Conservation (phyloP, 2,113 vertebrate genomes). For the Notarius quadriscutis region DNA sequence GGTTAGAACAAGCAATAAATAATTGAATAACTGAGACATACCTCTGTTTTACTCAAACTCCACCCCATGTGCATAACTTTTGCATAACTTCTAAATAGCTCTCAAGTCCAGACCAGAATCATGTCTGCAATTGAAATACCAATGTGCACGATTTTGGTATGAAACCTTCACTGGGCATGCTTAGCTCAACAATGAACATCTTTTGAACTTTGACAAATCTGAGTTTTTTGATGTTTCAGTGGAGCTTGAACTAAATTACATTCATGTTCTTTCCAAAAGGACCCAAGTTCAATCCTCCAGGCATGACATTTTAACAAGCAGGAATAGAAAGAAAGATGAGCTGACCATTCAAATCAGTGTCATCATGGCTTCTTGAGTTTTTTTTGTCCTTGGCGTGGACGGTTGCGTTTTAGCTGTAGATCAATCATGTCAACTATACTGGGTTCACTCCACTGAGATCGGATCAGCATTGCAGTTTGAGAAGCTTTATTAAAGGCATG, state of each 20-base stretch:
- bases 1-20: not conserved
- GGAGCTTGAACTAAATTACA: not conserved
- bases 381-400: not conserved
- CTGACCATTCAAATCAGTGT: not conserved
- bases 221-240: not conserved
- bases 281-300: not conserved
- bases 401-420: not conserved
- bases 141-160: not conserved
- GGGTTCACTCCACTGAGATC: not conserved
- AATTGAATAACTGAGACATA: not conserved
- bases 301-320: conserved; percentile 6
- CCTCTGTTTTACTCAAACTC: not conserved
- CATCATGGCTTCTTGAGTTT: conserved; percentile 10
- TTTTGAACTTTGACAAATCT: not conserved
- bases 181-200: not conserved
- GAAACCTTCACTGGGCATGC: not conserved
- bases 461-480: not conserved
- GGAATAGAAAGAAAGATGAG: not conserved
- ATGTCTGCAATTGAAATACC: not conserved
- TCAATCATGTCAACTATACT: not conserved
- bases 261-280: not conserved
- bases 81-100: not conserved
- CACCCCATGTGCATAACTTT: not conserved
- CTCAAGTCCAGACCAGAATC: not conserved
- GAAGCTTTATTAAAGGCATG: not conserved